Conservation (phyloP, 2,113 vertebrate genomes). For the Prinia subflava region DNA sequence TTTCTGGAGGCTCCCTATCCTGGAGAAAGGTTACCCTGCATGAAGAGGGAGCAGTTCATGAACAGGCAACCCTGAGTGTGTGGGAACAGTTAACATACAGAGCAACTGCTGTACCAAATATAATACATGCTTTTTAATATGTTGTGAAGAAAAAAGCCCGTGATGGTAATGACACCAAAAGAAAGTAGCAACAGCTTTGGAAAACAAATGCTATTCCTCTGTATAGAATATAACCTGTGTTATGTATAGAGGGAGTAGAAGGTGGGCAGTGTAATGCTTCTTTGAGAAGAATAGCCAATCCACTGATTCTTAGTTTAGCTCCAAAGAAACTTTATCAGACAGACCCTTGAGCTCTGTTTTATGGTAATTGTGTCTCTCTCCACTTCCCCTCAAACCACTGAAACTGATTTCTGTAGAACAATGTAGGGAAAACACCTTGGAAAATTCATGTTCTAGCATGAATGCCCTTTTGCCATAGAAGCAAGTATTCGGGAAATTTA, state of each 20-base stretch:
- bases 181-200: not conserved
- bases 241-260: not conserved
- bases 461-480: not conserved
- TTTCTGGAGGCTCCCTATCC: not conserved
- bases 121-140: not conserved
- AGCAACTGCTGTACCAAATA: not conserved
- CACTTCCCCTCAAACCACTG: not conserved
- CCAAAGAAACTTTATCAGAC: not conserved
- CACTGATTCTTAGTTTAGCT: not conserved
- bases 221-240: not conserved
- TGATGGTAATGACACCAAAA: not conserved
- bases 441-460: not conserved
- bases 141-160: not conserved
- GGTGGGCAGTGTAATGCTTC: not conserved
- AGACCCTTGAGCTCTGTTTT: not conserved
- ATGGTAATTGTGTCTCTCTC: not conserved
- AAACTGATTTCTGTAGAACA: not conserved
- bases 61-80: not conserved
- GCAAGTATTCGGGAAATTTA: not conserved
- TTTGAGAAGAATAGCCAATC: not conserved
- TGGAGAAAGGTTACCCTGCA: not conserved
- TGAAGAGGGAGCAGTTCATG: not conserved
- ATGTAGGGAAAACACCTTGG: not conserved
- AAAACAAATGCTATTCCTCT: not conserved
- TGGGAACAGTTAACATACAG: not conserved